Percentiles rank a stretch among this genome's conserved stretches.
phyloP scores from a whole-genome alignment of 2,797 vertebrate species.

The Lagocephalus sceleratus region DNA sequence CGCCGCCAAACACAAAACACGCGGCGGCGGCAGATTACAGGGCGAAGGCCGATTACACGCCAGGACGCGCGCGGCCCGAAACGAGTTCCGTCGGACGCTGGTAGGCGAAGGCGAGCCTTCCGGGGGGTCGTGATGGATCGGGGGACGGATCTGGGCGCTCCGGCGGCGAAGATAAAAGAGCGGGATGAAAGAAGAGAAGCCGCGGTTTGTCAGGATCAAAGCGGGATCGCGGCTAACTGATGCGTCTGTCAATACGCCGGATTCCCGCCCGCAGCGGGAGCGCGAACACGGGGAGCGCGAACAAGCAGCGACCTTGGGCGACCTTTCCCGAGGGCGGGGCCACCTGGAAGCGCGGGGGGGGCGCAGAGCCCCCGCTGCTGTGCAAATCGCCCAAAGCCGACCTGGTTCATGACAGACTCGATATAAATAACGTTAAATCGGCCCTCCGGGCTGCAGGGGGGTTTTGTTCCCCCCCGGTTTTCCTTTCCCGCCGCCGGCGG shows the following conservation, averaged over 20 bases:
- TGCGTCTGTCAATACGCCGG: no score
- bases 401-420: no score
- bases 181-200: conserved; percentile 4
- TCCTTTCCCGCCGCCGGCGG: conserved; percentile 20
- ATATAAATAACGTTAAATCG: background rate
- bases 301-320: no score
- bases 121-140: conserved; percentile 20
- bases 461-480: no score
- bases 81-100: conserved; percentile 22
- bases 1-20: conserved; percentile 23
- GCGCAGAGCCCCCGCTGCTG: no score
- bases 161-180: conserved; percentile 35
- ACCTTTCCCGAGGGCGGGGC: no score
- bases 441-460: no score
- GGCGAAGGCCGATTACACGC: conserved; percentile 15
- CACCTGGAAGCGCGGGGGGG: no score
- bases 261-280: no score
- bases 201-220: conserved; percentile 56
- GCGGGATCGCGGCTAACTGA: background rate
- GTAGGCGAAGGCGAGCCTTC: conserved; percentile 26
- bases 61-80: conserved; percentile 1
- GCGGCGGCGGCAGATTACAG: conserved; percentile 12
- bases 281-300: no score
- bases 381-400: no score
- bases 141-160: conserved; percentile 21